phyloP scores from a whole-genome alignment of 1,140 invertebrate species.

The Akabosia matsudoensis region DNA sequence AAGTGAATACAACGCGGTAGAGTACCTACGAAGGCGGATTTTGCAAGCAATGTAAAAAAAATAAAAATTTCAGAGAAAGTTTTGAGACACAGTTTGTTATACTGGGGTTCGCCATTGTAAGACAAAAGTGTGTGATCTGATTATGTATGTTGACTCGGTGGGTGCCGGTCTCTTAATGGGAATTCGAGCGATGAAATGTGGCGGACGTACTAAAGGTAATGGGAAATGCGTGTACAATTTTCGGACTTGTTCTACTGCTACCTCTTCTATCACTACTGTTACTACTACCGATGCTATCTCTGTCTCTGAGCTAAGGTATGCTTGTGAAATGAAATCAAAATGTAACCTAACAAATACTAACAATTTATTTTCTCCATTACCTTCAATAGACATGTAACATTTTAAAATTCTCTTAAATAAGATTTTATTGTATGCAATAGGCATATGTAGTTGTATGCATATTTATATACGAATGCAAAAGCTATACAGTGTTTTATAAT shows the following conservation, averaged over 20 bases:
- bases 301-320: conserved; percentile 21
- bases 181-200: conserved; percentile 46
- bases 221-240: conserved; percentile 17
- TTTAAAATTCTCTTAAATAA: not conserved
- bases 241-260: conserved; percentile 11
- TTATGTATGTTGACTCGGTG: conserved; percentile 47
- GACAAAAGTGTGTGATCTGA: not conserved
- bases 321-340: conserved; percentile 4
- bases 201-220: conserved; percentile 45
- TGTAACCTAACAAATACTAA: not conserved
- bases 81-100: too few relatives aligned
- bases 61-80: too few relatives aligned
- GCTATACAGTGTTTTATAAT: too few relatives aligned
- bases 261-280: not conserved
- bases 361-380: not conserved
- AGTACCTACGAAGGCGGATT: too few relatives aligned
- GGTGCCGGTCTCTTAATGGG: conserved; percentile 44
- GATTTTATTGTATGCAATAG: not conserved
- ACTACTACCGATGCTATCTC: conserved; percentile 20
- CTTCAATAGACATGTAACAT: not conserved
- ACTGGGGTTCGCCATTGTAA: too few relatives aligned
- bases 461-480: too few relatives aligned
- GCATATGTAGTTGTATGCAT: too few relatives aligned
- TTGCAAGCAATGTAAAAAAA: too few relatives aligned
- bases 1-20: too few relatives aligned